phyloP scores from a whole-genome alignment of 2,888 invertebrate genomes.

The Pristionchus entomophagus region DNA sequence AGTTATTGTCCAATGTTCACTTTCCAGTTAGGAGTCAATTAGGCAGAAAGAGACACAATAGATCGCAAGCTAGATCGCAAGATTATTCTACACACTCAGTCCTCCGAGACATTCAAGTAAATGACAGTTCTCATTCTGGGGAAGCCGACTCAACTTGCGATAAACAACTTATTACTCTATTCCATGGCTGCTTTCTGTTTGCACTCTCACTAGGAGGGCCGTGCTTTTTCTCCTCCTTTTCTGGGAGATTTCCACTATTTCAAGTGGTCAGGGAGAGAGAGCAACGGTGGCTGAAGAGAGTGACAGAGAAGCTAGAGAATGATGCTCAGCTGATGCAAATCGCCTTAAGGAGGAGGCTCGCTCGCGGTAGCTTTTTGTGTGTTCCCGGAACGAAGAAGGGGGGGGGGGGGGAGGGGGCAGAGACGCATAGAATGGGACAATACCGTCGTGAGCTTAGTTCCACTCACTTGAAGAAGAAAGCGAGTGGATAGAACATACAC shows the following conservation, averaged over 20 bases:
- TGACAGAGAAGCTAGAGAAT: neutral
- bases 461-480: constrained; percentile 6
- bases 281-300: neutral
- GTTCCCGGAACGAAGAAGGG: constrained; percentile 1
- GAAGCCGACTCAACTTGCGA: no score
- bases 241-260: neutral
- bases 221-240: neutral
- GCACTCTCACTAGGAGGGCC: neutral
- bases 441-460: neutral
- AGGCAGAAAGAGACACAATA: no score
- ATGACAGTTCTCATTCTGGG: no score
- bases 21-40: no score
- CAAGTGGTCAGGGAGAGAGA: neutral
- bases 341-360: neutral
- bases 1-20: no score
- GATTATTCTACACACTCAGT: no score
- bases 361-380: constrained; percentile 3
- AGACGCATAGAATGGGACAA: neutral
- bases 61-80: no score
- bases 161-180: constrained; percentile 19
- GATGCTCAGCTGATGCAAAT: constrained; percentile 21
- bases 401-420: neutral
- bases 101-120: no score
- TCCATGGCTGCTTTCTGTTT: neutral
- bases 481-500: neutral